phyloP scores from a whole-genome alignment of 64 coral and sea anemone species.

The Actinia tenebrosa region DNA sequence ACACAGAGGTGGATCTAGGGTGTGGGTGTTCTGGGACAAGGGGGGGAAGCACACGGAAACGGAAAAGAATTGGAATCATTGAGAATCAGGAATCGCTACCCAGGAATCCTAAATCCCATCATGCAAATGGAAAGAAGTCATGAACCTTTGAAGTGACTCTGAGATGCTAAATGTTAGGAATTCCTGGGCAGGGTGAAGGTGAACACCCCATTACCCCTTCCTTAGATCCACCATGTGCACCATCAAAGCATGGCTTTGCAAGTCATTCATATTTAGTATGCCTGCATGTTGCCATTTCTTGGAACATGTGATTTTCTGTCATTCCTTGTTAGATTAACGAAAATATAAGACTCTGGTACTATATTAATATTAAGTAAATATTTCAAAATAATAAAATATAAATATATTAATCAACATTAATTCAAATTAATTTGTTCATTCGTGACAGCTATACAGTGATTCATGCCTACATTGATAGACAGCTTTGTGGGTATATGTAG shows the following conservation, averaged over 20 bases:
- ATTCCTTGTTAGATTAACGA: background rate
- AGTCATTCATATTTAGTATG: background rate
- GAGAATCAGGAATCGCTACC: no score
- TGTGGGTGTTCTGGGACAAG: no score
- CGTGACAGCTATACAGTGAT: background rate
- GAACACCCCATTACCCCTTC: no score
- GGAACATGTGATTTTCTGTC: background rate
- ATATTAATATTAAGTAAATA: conserved; percentile 3
- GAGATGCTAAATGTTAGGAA: no score
- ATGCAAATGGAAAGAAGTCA: no score
- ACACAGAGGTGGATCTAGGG: background rate
- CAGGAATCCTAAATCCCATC: no score
- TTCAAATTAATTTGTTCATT: background rate
- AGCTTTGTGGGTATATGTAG: background rate
- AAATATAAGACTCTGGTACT: conserved; percentile 12
- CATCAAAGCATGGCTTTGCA: no score
- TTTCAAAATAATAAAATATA: conserved; percentile 14
- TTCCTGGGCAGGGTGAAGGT: no score
- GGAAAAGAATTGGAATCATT: no score
- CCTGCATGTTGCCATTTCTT: background rate
- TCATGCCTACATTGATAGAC: background rate
- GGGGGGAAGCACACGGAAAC: no score
- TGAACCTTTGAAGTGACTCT: no score
- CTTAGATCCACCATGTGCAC: no score
- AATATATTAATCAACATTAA: background rate